Base-by-base conservation (phyloP, 2,797 vertebrate genomes). In the Pseudochromis fuscus region DNA sequence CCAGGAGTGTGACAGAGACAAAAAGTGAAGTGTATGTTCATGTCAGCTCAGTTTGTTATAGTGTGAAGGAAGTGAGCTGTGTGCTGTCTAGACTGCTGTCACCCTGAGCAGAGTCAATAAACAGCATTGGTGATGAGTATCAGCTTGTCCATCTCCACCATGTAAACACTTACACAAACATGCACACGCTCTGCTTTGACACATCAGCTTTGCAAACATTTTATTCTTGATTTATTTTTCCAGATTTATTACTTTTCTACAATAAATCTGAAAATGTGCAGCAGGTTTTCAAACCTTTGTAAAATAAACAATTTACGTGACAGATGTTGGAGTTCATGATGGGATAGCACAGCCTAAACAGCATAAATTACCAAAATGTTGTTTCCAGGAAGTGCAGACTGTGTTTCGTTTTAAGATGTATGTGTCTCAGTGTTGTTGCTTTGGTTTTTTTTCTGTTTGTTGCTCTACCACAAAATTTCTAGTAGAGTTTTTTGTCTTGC, bases 101-200 rank as follows among this genome's bases (percentile, higher is more conserved):
- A 79, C 53, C 67, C 59, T 44, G 70, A 73, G 65, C 56, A 67
- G 77, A 82, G 80, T 82, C 75, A 87, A 89, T 87, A 88, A 89
- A 87, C 86, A 79, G 58, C 53, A 72, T 72, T 52, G n/a, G 52
- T 64, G 82, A 87, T 87, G 71, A 73, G 70, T 72, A 81, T 84
- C 76, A 82, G 68, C 78, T 64, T 59, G 66, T 81, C 68, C 69
- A 53, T 75, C 61, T 66, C 28, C 49, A 64, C 15, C 57, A 58
- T 56, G 38, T 58, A 44, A 60, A 55, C 30, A 33, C 23, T 24
- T 44, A 31, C 53, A 38, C n/a, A 62, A n/a, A 58, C 52, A 40
- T 15, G 11, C 12, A 51, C 37, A 21, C 25, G 67, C 24, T 42
- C 21, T 45, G 33, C 33, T 65, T 24, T 64, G 44, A 58, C 37